Evolutionary conservation across 2,113 vertebrate species (phyloP).

Genomic region (Uria lomvia): DNA sequence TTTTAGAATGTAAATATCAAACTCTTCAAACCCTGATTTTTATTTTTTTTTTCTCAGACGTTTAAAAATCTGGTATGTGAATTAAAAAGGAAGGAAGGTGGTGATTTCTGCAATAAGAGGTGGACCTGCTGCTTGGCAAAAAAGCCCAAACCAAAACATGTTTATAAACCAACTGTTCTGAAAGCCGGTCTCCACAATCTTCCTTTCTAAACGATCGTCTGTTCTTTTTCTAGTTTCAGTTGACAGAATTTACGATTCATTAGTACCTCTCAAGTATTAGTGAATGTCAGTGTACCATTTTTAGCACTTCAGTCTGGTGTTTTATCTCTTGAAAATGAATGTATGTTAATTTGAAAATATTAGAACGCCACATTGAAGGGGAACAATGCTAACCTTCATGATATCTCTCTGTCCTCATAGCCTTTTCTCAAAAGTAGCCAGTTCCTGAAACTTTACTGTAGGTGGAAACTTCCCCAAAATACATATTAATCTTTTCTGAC

Average conservation of each 20-base stretch:
- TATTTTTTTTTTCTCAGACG: not conserved
- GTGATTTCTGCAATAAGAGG: not conserved
- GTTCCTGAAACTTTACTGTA: not conserved
- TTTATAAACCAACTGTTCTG: not conserved
- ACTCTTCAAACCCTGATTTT: not conserved
- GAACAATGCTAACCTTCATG: not conserved
- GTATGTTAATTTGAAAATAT: not conserved
- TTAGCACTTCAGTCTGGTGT: not conserved
- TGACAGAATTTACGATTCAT: not conserved
- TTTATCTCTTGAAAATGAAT: not conserved
- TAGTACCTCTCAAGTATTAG: not conserved
- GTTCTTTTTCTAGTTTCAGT: not conserved
- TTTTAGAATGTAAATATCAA: not conserved
- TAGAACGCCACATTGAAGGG: not conserved
- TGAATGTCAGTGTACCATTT: not conserved
- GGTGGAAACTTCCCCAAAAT: conserved; percentile 18
- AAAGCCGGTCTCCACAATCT: fast-evolving
- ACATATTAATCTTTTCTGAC: not conserved
- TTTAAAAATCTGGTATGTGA: not conserved
- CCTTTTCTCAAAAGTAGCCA: not conserved
- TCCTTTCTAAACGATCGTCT: fast-evolving
- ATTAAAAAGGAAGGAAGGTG: not conserved
- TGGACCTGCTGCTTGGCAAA: not conserved
- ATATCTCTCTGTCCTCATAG: not conserved
- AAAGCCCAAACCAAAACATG: not conserved